These are phyloP conservation scores for Leucoraja ocellata DNA, from an alignment of 2,797 vertebrate species.

Conservation along the genomic window DNA sequence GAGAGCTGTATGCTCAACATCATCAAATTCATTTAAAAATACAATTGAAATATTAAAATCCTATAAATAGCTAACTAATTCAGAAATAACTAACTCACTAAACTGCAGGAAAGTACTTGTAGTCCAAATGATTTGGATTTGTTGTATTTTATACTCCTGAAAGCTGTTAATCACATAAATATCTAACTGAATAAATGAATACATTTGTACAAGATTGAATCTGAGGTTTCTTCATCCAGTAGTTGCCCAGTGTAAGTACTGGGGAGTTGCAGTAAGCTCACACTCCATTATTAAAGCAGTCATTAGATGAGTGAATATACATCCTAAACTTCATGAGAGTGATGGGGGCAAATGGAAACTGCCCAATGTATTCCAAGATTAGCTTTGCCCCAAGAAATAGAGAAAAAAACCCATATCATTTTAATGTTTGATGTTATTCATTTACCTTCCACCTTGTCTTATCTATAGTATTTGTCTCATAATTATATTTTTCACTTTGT, in stretches of 20 bases:
- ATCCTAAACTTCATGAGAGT: no score
- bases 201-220: not conserved
- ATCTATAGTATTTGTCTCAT: not conserved
- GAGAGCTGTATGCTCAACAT: not conserved
- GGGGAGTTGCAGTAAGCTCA: no score
- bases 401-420: not conserved
- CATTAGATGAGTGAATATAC: no score
- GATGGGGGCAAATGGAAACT: no score
- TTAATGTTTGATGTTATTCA: not conserved
- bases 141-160: not conserved
- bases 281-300: no score
- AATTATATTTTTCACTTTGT: not conserved
- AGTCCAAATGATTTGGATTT: not conserved
- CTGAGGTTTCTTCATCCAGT: no score
- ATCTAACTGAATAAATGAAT: not conserved
- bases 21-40: not conserved
- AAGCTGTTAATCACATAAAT: not conserved
- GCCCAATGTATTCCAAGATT: no score
- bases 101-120: not conserved
- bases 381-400: no score
- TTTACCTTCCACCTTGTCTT: not conserved
- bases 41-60: slow-evolving; percentile 1
- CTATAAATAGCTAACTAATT: not conserved
- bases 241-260: no score
- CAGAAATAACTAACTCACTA: not conserved